Conservation (phyloP, 2,888 invertebrate species). For the Mongoloraphidia duomilia region DNA sequence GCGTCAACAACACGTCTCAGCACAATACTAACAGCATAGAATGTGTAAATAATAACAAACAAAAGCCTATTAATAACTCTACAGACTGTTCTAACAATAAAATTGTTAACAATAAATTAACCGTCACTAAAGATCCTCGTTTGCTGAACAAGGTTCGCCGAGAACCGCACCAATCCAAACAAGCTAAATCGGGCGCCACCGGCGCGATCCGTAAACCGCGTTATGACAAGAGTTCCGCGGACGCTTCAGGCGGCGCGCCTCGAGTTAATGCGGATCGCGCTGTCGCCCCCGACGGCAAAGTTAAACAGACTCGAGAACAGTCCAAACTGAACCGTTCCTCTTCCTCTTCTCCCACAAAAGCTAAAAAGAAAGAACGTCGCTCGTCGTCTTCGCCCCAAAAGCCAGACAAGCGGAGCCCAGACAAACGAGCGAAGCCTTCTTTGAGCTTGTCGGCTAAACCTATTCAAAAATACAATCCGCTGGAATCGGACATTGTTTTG, state of each 20-base stretch:
- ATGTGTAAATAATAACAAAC: conserved; percentile 11
- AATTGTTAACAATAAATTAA: conserved; percentile 29
- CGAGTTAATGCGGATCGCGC: conserved; percentile 16
- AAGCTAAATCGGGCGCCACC: conserved; percentile 20
- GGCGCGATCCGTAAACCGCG: conserved; percentile 16
- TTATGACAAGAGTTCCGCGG: conserved; percentile 18
- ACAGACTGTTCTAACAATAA: conserved; percentile 27
- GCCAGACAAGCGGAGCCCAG: not conserved
- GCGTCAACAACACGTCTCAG: conserved; percentile 17
- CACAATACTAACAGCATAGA: not conserved
- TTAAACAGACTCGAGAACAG: conserved; percentile 17
- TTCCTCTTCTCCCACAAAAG: conserved; percentile 15
- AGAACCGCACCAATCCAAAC: conserved; percentile 18
- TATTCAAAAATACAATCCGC: no score
- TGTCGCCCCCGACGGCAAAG: conserved; percentile 24
- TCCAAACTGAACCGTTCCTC: conserved; percentile 16
- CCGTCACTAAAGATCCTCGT: conserved; percentile 29
- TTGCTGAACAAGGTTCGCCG: conserved; percentile 21
- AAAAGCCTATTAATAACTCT: conserved; percentile 18
- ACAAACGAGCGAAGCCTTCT: no score
- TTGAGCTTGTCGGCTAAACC: no score
- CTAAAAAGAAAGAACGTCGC: conserved; percentile 16
- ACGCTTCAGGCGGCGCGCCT: conserved; percentile 23
- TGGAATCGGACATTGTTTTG: no score
- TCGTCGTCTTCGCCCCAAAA: conserved; percentile 6